Base-by-base conservation (phyloP, 2,113 vertebrate genomes). In the Serilophus lunatus region DNA sequence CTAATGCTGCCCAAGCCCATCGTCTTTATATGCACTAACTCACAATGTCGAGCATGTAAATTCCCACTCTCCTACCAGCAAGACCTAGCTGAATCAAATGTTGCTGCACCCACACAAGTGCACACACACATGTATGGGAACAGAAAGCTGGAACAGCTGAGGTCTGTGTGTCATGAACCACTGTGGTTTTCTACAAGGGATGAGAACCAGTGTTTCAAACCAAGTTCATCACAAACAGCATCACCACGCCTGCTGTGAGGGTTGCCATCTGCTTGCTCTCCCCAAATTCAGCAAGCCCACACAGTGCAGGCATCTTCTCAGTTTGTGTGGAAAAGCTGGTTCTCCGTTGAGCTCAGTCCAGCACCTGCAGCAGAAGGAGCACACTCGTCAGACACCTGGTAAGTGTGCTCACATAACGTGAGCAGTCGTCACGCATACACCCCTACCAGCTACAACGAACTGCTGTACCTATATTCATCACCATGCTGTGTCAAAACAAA, bases 331-430 rank as follows among this genome's bases (percentile, higher is more conserved):
- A 60, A 72, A 31, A 60, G 35, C 10, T 28, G 23, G 61, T 29
- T 70, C 66, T 70, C 18, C 1, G 0, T 10, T 29, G 42, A 24
- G 81, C 91, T 87, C 50, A 80, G 17, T 9, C 47, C 85, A 93
- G 85, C 57, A 93, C 75, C 91, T 93, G 61, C 86, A 70, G 89
- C 69, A 94, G 75, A 60, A 86, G 95, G 47, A 76, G 61, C 18
- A 53, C 7, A 15, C 81, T 78, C 23, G 10, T 85, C 79, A 90
- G 90, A 85, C 70, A 88, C 50, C 50, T 63, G 66, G 14, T 54
- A 54, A 54, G 54, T 51, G 79, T 5, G 36, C 54, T 88, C 57
- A 61, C 4, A 4, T 64, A 65, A 70, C 7, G 4, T 31, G 38
- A 93, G 75, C 70, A 64, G 44, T 75, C 87, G 38, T 50, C 90